Percentiles rank a stretch among this genome's conserved stretches.
Conservation (phyloP, 2,797 vertebrate genomes). For the Heteromormyrus szaboi region DNA sequence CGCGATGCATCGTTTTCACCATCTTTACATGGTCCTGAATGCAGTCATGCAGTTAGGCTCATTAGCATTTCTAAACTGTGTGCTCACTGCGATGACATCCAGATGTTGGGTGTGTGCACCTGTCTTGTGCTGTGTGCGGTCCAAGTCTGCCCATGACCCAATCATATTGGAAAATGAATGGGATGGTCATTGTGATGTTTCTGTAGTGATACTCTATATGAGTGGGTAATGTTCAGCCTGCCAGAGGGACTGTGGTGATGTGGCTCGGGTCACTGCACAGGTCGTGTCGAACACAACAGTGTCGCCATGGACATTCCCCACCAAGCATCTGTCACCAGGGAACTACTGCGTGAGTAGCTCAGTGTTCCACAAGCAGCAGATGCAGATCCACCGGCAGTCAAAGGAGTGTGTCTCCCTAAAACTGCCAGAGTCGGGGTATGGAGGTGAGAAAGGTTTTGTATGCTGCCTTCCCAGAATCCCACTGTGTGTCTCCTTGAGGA, state of each 20-base stretch:
- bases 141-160: not conserved
- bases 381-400: not conserved
- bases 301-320: not conserved
- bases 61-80: not conserved
- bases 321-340: slow-evolving; percentile 9
- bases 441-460: slow-evolving; percentile 1
- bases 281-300: not conserved
- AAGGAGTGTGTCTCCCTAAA: slow-evolving; percentile 25
- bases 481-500: not conserved
- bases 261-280: not conserved
- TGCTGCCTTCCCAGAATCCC: not conserved
- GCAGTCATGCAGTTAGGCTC: not conserved
- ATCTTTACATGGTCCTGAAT: not conserved
- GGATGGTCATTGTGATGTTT: not conserved
- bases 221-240: not conserved
- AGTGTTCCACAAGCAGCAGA: slow-evolving; percentile 19
- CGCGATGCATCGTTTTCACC: not conserved
- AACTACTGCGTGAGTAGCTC: slow-evolving; percentile 37
- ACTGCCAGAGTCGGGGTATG: not conserved
- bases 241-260: not conserved
- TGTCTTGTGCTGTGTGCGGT: not conserved
- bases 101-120: not conserved
- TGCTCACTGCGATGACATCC: not conserved
- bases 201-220: not conserved
- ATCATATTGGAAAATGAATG: not conserved